Conservation (phyloP, 2,113 vertebrate genomes). For the Tenrec ecaudatus region DNA sequence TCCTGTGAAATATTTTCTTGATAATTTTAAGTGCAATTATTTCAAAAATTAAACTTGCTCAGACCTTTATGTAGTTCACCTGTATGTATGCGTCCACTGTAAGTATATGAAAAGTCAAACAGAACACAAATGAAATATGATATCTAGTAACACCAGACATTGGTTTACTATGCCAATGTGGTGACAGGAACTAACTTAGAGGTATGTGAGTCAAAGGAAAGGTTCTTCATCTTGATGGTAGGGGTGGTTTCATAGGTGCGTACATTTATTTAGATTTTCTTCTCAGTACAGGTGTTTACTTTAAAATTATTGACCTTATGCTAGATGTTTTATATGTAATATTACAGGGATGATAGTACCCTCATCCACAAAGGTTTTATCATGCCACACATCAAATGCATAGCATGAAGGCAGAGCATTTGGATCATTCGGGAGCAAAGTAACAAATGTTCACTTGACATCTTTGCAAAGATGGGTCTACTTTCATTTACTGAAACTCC, state of each 20-base stretch:
- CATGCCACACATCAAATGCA: neutral
- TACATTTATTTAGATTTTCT: neutral
- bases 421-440: neutral
- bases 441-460: neutral
- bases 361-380: neutral
- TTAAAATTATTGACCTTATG: neutral
- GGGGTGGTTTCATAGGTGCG: neutral
- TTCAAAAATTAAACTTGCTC: neutral
- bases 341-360: neutral
- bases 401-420: neutral
- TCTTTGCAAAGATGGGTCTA: neutral
- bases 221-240: neutral
- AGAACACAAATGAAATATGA: neutral
- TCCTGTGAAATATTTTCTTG: conserved; percentile 26
- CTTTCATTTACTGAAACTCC: neutral
- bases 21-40: neutral
- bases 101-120: too few species aligned
- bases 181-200: neutral
- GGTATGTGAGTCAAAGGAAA: neutral
- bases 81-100: too few species aligned
- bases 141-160: neutral
- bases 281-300: neutral
- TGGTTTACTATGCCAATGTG: neutral
- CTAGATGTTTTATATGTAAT: neutral
- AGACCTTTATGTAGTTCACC: too few species aligned